A percentile compares a stretch with the other conserved stretches of the same genome.
Conservation (phyloP, 2,113 vertebrate genomes). For the Montifringilla adamsi region DNA sequence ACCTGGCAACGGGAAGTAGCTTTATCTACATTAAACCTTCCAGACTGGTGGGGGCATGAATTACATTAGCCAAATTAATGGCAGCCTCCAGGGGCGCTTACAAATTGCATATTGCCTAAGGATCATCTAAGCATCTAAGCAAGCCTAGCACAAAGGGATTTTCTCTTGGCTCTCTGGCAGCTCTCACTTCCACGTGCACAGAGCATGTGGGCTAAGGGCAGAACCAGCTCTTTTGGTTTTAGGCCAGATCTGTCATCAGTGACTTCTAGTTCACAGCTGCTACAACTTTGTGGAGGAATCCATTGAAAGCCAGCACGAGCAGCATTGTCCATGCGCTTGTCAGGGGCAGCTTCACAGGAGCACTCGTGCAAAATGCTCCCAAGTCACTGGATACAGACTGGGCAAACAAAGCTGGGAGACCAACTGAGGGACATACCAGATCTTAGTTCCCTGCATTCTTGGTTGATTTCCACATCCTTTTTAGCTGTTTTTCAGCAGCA, state of each 20-base stretch:
- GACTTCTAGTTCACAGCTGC: neutral
- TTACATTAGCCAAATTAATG: constrained; percentile 26
- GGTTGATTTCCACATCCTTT: constrained; percentile 9
- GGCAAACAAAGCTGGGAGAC: neutral
- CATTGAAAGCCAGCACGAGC: neutral
- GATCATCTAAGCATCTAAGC: neutral
- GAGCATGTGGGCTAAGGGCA: neutral
- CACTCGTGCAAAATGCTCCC: neutral
- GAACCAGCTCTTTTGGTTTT: neutral
- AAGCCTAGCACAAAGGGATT: constrained; percentile 15
- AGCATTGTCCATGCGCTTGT: neutral
- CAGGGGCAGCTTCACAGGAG: neutral
- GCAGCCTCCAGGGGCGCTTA: neutral
- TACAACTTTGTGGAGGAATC: neutral
- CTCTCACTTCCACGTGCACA: neutral
- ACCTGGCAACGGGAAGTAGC: neutral
- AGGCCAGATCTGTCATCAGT: neutral
- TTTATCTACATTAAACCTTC: constrained; percentile 1
- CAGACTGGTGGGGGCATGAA: neutral
- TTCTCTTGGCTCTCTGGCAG: neutral
- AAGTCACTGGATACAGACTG: neutral
- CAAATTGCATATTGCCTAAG: constrained; percentile 5
- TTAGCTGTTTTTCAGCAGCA: neutral
- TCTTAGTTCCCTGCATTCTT: neutral
- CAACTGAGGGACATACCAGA: neutral